Evolutionary conservation across 1,140 invertebrate genomes (phyloP).

Genomic region (Venturia canescens): DNA sequence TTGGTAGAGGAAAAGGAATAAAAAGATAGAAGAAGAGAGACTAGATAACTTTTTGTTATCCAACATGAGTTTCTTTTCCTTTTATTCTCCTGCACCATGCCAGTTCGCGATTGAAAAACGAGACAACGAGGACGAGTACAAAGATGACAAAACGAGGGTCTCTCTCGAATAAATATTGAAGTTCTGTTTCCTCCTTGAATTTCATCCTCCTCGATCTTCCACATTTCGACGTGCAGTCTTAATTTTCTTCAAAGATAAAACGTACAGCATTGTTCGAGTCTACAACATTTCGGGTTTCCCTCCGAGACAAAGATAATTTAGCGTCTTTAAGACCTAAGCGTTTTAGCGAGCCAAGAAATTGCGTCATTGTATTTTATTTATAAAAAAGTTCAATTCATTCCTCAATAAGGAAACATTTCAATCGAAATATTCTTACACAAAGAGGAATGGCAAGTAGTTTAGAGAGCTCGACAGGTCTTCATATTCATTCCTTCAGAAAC

Average conservation of each 20-base stretch:
- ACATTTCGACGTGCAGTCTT: constrained; percentile 8
- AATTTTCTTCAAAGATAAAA: background rate
- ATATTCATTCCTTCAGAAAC: no score
- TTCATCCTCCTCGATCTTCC: background rate
- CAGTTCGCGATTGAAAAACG: background rate
- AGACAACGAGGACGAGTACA: background rate
- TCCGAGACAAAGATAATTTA: background rate
- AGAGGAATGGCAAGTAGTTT: background rate
- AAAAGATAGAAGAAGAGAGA: background rate
- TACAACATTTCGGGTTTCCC: background rate
- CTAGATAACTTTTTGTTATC: constrained; percentile 24
- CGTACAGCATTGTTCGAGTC: background rate
- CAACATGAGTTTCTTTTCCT: constrained; percentile 13
- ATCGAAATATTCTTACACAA: no score
- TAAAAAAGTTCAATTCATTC: no score
- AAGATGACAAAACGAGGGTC: background rate
- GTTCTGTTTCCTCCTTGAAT: constrained; percentile 12
- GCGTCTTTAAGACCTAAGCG: no score
- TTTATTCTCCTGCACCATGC: background rate
- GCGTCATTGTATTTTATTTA: no score
- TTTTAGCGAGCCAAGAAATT: no score
- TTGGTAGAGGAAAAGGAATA: background rate
- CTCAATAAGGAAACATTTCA: no score
- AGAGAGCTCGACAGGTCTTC: background rate
- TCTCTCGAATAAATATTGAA: constrained; percentile 31